These are phyloP conservation scores for Mythimna lalbum DNA, from an alignment of 2,888 invertebrate genomes.

Conservation along the genomic window DNA sequence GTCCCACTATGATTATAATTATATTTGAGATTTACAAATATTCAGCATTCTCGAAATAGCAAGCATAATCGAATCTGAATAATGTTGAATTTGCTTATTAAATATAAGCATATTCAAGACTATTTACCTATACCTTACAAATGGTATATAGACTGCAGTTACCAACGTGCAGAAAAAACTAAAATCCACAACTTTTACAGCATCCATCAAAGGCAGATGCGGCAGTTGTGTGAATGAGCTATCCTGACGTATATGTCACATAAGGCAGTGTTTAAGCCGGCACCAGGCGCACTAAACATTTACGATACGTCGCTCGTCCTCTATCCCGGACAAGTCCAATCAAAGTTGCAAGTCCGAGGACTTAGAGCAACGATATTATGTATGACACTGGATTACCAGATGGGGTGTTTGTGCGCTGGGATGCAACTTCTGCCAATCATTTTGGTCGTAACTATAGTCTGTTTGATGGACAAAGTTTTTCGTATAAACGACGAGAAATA, in stretches of 20 bases:
- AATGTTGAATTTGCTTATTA: too few relatives aligned
- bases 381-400: slow-evolving; percentile 51
- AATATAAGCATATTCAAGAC: neutral
- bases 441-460: slow-evolving; percentile 7
- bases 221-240: slow-evolving; percentile 37
- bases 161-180: neutral
- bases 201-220: slow-evolving; percentile 9
- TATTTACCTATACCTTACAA: neutral
- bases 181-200: slow-evolving; percentile 9
- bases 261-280: slow-evolving; percentile 64
- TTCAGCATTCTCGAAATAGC: too few relatives aligned
- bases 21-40: too few relatives aligned
- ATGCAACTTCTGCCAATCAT: slow-evolving; percentile 48
- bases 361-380: slow-evolving; percentile 71
- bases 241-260: slow-evolving; percentile 47
- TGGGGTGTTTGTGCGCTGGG: slow-evolving; percentile 38
- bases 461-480: slow-evolving; percentile 17
- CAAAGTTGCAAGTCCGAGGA: slow-evolving; percentile 78
- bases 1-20: too few relatives aligned
- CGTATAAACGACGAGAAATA: slow-evolving; percentile 10
- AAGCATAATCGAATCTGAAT: too few relatives aligned
- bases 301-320: slow-evolving; percentile 67
- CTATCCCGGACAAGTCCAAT: slow-evolving; percentile 70
- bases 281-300: slow-evolving; percentile 72
- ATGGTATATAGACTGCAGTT: neutral